Percentiles rank a stretch among this genome's conserved stretches.
phyloP scores from a whole-genome alignment of 2,888 invertebrate genomes.

The Eutolmus rufibarbis region DNA sequence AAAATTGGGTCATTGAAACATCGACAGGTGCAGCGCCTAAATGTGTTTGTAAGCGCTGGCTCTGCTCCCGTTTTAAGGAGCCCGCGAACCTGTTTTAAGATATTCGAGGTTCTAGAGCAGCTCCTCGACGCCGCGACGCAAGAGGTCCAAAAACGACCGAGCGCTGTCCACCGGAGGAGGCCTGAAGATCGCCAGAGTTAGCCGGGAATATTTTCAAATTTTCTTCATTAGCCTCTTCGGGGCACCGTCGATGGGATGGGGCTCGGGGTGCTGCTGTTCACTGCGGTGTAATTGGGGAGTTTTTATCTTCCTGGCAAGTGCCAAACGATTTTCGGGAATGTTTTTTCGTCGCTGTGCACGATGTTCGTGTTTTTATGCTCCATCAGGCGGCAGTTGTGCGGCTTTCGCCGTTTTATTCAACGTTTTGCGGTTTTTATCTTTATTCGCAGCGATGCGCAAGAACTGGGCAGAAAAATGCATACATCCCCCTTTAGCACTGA shows the following conservation, averaged over 20 bases:
- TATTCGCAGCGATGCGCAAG: background rate
- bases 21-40: conserved; percentile 30
- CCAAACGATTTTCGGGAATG: background rate
- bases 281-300: background rate
- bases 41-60: background rate
- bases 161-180: background rate
- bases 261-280: background rate
- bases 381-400: conserved; percentile 23
- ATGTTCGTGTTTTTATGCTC: background rate
- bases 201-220: conserved; percentile 13
- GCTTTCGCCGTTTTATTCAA: conserved; percentile 35
- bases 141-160: background rate
- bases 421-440: conserved; percentile 37
- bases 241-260: background rate
- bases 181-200: background rate
- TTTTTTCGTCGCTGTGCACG: background rate
- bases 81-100: background rate
- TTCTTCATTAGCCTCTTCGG: conserved; percentile 16
- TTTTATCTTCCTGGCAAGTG: conserved; percentile 14
- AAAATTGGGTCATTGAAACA: conserved; percentile 42
- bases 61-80: conserved; percentile 13
- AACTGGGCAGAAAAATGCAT: background rate
- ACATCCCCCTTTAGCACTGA: conserved; percentile 20
- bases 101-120: background rate
- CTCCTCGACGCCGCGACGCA: background rate